Conservation (phyloP, 1,140 invertebrate species). For the Homarus americanus region DNA sequence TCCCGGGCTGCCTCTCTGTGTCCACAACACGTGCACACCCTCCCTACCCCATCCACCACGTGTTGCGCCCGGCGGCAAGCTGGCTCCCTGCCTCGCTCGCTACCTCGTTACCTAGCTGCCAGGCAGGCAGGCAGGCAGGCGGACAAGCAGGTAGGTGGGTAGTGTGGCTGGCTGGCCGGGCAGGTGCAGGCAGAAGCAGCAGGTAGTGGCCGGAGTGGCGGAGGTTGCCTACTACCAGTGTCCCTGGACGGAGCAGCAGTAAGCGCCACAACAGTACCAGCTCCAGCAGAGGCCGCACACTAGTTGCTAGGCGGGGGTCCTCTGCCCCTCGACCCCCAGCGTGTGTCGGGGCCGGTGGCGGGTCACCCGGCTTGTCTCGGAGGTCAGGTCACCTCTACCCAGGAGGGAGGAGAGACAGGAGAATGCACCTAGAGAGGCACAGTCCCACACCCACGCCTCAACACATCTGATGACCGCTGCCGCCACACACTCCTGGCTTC, state of each 20-base stretch:
- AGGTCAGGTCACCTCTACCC: not conserved
- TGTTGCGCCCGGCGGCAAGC: not conserved
- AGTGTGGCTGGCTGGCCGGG: not conserved
- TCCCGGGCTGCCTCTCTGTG: not conserved
- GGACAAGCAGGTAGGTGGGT: not conserved
- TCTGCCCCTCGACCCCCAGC: constrained; percentile 16
- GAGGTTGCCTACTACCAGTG: constrained; percentile 28
- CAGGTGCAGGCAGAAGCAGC: not conserved
- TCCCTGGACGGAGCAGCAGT: constrained; percentile 10
- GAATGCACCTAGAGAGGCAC: not conserved
- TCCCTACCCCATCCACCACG: not conserved
- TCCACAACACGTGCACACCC: not conserved
- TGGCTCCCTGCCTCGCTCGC: not conserved
- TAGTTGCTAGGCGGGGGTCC: constrained; percentile 39
- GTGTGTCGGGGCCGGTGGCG: not conserved
- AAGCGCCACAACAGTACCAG: constrained; percentile 1
- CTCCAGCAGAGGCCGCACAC: constrained; percentile 17
- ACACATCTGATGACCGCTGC: not conserved
- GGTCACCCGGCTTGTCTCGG: not conserved
- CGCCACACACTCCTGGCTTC: not conserved
- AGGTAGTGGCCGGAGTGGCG: not conserved
- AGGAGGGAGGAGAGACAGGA: not conserved
- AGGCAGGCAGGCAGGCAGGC: not conserved
- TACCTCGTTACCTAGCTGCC: not conserved
- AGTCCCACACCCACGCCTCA: not conserved